A percentile compares a stretch with the other conserved stretches of the same genome.
Evolutionary conservation across 2,888 invertebrate genomes (phyloP).

Genomic region (Pseudococcus viburni): DNA sequence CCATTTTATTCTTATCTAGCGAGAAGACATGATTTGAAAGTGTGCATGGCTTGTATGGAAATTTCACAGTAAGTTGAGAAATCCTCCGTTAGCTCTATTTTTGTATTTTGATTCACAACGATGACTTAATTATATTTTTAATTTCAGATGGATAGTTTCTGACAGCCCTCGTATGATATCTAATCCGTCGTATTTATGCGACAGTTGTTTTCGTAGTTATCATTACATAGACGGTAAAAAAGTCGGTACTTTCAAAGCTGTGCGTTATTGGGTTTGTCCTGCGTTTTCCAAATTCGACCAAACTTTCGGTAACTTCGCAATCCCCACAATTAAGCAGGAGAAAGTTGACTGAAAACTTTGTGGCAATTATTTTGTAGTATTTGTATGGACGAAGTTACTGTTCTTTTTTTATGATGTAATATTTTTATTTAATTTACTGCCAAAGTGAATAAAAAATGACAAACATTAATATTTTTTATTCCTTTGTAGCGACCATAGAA

Average conservation of each 20-base stretch:
- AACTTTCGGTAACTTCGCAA: not conserved
- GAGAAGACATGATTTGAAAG: not conserved
- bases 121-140: not conserved
- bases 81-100: not conserved
- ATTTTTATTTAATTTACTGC: not conserved
- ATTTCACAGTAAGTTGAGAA: constrained; percentile 38
- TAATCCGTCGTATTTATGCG: constrained; percentile 58
- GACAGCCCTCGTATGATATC: constrained; percentile 61
- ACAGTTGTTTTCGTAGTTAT: constrained; percentile 59
- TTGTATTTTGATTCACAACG: not conserved
- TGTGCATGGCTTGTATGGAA: constrained; percentile 64
- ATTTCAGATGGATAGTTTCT: constrained; percentile 58
- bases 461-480: not conserved
- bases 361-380: not conserved
- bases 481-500: not conserved
- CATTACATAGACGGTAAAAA: constrained; percentile 62
- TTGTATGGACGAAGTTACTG: not conserved
- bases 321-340: not conserved
- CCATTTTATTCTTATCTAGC: constrained; percentile 59
- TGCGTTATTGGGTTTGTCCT: constrained; percentile 62
- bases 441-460: not conserved
- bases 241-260: constrained; percentile 53
- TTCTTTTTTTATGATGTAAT: not conserved
- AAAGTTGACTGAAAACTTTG: not conserved
- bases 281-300: constrained; percentile 37